Base-by-base conservation (phyloP, 2,797 vertebrate species). In the Parauchenoglanis punctatus region DNA sequence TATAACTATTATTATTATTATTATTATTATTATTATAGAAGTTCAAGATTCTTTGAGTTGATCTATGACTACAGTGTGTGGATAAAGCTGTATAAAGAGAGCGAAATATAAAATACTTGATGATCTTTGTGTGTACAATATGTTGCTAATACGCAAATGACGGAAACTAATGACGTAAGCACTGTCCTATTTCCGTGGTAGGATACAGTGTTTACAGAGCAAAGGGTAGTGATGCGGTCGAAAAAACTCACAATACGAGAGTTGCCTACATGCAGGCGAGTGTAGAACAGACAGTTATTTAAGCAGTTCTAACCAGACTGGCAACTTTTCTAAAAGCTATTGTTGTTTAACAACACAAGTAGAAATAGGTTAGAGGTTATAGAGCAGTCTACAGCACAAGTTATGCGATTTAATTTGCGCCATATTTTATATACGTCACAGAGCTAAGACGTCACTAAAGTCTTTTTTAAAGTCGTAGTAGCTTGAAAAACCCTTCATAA, bases 141-240 rank as follows among this genome's bases (percentile, higher is more conserved):
- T 67, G 59, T 11, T 61, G 18, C 31, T 18, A 31, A 59, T 84
- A 46, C 7, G n/a, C 23, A 20, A 58, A 59, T n/a, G 83, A 49
- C 20, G 28, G 75, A 85, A 87, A 13, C 70, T 59, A 87, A 87
- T 76, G 83, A 88, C 75, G 54, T 58, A 40, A 70, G 46, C 94
- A 76, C 96, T 95, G 95, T 59, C 94, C 94, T 91, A 56, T 90
- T 77, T 67, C 65, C 46, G 95, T 92, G 95, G 95, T 95, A 76
- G 94, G 92, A 95, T 93, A 96, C 91, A 12, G 63, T 96, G 93
- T 96, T 96, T 95, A 95, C 95, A 92, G 90, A 93, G 88, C 85
- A 90, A 86, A 90, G 89, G 77, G 91, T 90, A 89, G 92, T 92
- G 91, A 90, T 88, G 88, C 85, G 83, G 86, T 88, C 91, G 91